Evolutionary conservation across 2,888 invertebrate species (phyloP), one percentile per base, ranked within the genome.

Genomic region (Drosophila recens): DNA sequence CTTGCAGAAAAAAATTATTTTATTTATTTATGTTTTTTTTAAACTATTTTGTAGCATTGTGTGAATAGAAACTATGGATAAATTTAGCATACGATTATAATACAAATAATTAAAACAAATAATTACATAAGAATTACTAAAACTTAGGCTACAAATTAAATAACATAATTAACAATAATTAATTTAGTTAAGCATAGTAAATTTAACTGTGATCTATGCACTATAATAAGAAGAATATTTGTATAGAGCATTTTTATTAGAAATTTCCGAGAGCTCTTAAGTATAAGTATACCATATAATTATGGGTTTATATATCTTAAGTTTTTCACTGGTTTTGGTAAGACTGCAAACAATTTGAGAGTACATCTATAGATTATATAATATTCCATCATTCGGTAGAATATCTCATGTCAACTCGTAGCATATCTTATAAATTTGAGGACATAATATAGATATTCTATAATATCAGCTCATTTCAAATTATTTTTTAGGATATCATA

Each of bases 111-210:
- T 58, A 66, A 78, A 73, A 56, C 49, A 67, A 65, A 58, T 72
- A 75, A 75, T 54, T 63, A 79, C 54, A 54, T 27, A 45, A 51
- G 67, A 70, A 54, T 51, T 34, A 74, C 72, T 72, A 82, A 70
- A 74, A 64, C 81, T 82, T 81, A 74, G 52, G 68, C 73, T 83
- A 79, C 63, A 82, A 82, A 78, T 72, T 79, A 75, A 75, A 72
- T 59, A 71, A 76, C 82, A 88, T 72, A 77, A 85, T 70, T 85
- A 90, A 83, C 87, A 80, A 75, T 75, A 63, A 78, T 67, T 67
- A 61, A n/a, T 53, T 61, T 49, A 48, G 59, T 71, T 62, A 72
- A 63, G 70, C 63, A 58, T 65, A 68, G 49, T 78, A 66, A 63
- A 67, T 65, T 66, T 68, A 58, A 40, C n/a, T 42, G 42, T 49